Base-by-base conservation (phyloP, 2,113 vertebrate species). In the Otis tarda region DNA sequence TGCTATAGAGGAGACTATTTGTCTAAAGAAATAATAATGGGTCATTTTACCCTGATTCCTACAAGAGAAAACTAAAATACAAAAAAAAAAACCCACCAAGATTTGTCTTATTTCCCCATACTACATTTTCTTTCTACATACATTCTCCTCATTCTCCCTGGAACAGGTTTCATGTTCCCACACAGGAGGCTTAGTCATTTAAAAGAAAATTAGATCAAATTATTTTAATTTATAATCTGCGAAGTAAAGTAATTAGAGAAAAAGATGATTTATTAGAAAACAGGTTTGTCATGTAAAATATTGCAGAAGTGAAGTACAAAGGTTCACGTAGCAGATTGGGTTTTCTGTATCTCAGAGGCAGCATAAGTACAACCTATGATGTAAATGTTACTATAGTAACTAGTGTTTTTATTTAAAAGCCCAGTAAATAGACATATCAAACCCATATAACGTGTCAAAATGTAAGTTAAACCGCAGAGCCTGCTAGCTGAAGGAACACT, bases 321-420 rank as follows among this genome's bases (percentile, higher is more conserved):
- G 94, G 91, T 92, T 95, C 61, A 78, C 30, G 21, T 6, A 73
- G 92, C 93, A 95, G 94, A 81, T 64, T 78, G 83, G 83, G 55
- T 76, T 94, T 92, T 68, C 85, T 80, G 63, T 55, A 49, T 80
- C 92, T 96, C 63, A n/a, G 73, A 91, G 79, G 94, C 84, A 93
- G 89, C 28, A 1, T 27, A 77, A 96, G 91, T 86, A 39, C 95
- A 75, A 86, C 77, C 91, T 81, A 31, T 97, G 97, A 97, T 97
- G 97, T 82, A 93, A 97, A 93, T 91, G 96, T 97, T 97, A 64
- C 96, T 96, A 97, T 97, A 96, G 96, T 73, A 96, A 97, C 97
- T 77, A 24, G n/a, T 84, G 81, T 12, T 65, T 96, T 96, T 97
- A 93, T 95, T 96, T 97, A 93, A 96, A 95, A 96, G 89, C 80